Base-by-base conservation (phyloP, 2,113 vertebrate genomes). In the Xyliphius kryptos region DNA sequence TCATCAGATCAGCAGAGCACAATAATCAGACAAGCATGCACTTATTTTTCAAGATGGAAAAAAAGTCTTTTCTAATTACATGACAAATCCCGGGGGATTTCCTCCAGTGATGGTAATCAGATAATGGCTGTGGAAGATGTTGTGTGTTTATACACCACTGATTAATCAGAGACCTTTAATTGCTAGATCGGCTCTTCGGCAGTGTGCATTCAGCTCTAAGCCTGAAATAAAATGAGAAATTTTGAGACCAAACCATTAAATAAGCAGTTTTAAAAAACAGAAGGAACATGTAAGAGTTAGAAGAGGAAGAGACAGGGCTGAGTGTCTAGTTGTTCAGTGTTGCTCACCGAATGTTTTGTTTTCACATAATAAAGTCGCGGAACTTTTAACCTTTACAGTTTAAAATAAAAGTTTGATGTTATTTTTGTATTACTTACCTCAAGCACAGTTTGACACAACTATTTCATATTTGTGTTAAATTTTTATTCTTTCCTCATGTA, bases 51-150 rank as follows among this genome's bases (percentile, higher is more conserved):
- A 32, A 71, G 65, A 61, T 48, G 70, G n/a, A 74, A 73, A 64
- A 73, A 77, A 66, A 56, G 75, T 53, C 68, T 75, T 69, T 75
- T 56, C 57, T 61, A 66, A 71, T 66, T 66, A 60, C 44, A 61
- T 47, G 46, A 20, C 63, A 46, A 64, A 38, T 63, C 59, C 54
- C 3, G 41, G 21, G 20, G 37, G 50, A 59, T 54, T 63, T 67
- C 41, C 40, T 47, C 63, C 47, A 58, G 60, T 62, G 63, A 67
- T 52, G 19, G 38, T 63, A 58, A 63, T 57, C 20, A 54, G 54
- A 41, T 53, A 67, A 71, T 47, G 16, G 36, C 41, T 40, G 32
- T 56, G 50, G 49, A 59, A 67, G 56, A 67, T 51, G 20, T 40
- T 53, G 56, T 53, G 49, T 67, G 65, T 67, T 67, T 59, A 66